Conservation (phyloP, 2,113 vertebrate species). For the Platycercus adscitus region DNA sequence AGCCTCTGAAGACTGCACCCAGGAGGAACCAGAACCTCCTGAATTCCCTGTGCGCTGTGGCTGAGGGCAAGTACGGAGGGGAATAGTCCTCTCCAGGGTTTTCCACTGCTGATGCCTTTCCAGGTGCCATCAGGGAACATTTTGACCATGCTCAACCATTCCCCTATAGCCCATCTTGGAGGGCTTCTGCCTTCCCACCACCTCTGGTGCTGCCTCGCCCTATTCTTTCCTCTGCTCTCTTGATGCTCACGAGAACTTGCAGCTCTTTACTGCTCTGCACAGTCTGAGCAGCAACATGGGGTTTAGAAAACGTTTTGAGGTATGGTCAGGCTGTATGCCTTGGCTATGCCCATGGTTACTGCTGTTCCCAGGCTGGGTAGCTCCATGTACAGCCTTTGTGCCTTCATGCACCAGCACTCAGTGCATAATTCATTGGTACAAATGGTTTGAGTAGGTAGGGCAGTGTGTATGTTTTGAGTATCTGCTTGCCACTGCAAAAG, state of each 20-base stretch:
- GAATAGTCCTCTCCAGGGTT: neutral
- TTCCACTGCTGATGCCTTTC: neutral
- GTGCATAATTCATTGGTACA: neutral
- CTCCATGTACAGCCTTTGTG: neutral
- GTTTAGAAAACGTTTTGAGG: neutral
- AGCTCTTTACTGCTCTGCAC: neutral
- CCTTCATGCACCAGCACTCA: rapidly evolving
- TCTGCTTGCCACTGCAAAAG: neutral
- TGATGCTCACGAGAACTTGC: neutral
- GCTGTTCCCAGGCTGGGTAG: neutral
- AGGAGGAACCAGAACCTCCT: conserved; percentile 24
- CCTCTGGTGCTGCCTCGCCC: neutral
- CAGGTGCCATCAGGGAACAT: neutral
- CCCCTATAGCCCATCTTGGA: rapidly evolving
- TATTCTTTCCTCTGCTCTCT: neutral
- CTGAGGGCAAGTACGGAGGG: neutral
- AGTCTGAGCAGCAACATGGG: neutral
- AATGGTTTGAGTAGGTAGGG: neutral
- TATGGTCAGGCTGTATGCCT: neutral
- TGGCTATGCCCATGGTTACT: neutral
- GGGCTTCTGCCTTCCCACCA: neutral
- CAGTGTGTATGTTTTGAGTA: neutral
- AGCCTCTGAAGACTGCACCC: conserved; percentile 48
- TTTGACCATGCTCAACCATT: neutral
- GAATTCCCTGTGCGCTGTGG: neutral